Evolutionary conservation across 2,888 invertebrate species (phyloP).

Genomic region (Coleophora deauratella): DNA sequence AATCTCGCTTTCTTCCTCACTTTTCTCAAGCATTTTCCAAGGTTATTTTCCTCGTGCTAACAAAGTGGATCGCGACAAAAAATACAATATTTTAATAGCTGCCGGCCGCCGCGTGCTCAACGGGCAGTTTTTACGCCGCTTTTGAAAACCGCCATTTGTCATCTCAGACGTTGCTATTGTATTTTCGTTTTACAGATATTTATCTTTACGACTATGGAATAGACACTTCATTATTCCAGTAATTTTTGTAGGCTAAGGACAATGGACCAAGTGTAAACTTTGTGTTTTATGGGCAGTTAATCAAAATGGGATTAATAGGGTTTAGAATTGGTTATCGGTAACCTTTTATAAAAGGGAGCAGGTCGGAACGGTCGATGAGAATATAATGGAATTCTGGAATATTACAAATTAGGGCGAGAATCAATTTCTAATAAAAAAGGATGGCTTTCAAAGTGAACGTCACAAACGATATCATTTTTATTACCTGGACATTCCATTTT

Average conservation of each 20-base stretch:
- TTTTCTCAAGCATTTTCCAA: slow-evolving; percentile 1
- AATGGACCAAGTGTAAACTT: neutral
- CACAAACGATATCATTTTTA: slow-evolving; percentile 41
- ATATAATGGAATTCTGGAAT: neutral
- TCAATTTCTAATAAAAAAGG: slow-evolving; percentile 29
- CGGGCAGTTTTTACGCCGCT: slow-evolving; percentile 25
- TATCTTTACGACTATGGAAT: slow-evolving; percentile 29
- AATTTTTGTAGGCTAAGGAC: slow-evolving; percentile 17
- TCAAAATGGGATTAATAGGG: neutral
- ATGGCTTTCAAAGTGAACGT: neutral
- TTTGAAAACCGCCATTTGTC: slow-evolving; percentile 33
- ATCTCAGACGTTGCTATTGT: slow-evolving; percentile 33
- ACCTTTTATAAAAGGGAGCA: neutral
- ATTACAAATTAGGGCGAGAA: slow-evolving; percentile 9
- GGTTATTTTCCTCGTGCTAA: neutral
- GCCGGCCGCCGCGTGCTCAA: slow-evolving; percentile 17
- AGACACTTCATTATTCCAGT: slow-evolving; percentile 26
- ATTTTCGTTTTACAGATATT: slow-evolving; percentile 34
- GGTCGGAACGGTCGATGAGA: too few species aligned
- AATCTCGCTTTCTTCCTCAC: too few species aligned
- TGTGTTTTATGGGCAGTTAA: neutral
- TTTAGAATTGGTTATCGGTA: neutral
- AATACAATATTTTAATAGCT: slow-evolving; percentile 14
- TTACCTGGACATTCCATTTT: slow-evolving; percentile 47
- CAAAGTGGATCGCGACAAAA: slow-evolving; percentile 1